Evolutionary conservation across 2,797 vertebrate species (phyloP), one percentile per base, ranked within the genome.

Genomic region (Atherinosoma microstoma): DNA sequence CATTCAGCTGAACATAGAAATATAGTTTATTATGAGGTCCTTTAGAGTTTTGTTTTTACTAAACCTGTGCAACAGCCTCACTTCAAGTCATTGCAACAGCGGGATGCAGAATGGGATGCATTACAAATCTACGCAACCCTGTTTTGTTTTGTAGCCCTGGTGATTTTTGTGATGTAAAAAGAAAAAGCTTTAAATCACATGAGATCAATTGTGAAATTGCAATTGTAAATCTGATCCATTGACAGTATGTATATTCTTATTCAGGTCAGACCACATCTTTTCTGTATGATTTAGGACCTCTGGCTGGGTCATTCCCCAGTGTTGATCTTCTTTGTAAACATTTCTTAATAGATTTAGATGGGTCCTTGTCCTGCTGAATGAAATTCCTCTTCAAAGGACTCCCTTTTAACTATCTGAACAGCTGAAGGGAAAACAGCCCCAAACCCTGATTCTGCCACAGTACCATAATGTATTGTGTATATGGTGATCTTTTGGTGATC

Each of bases 1-100:
- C 67, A 71, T n/a, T 70, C 69, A 64, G 42, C 38, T 54, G 24
- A 81, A 78, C 40, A 38, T 38, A 69, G 73, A 75, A 75, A 59
- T 27, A 42, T 2, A 36, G 18, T 75, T 74, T 30, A 64, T 76
- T 32, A 56, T 36, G 12, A 58, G 29, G 5, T 67, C 57, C 29
- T 72, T 24, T 66, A 42, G 18, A 64, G 58, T 22, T 75, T 70
- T 42, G 12, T n/a, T 51, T 76, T 67, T 24, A 34, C 34, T 61
- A 13, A 2, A 40, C 3, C 11, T 65, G 5, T 30, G 13, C 40
- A 9, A 30, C 4, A 58, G 38, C 42, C 38, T 62, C 20, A 3
- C 42, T 40, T 67, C 4, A 56, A 57, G n/a, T 64, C 16, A 56
- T 18, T 27, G 24, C 15, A 56, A 30, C 27, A 30, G 27, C 16